Evolutionary conservation across 2,888 invertebrate species (phyloP), one percentile per base, ranked within the genome.

Genomic region (Latheticus oryzae): DNA sequence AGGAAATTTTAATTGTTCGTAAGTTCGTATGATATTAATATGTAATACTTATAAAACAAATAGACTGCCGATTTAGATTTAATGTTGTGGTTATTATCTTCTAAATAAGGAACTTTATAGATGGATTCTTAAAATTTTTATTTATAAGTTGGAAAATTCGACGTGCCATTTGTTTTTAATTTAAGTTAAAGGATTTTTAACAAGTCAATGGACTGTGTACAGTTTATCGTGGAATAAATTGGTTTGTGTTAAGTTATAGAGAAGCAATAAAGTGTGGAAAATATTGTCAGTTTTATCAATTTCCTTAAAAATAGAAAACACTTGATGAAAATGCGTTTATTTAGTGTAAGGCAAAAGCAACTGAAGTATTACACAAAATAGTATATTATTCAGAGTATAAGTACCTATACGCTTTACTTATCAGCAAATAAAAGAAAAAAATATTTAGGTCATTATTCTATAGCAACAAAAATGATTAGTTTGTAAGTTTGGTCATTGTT

Each of bases 31-130:
- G 21, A 47, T 48, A 26, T 43, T 30, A 16, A 16, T 35, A 9
- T 35, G 9, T 42, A 47, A 48, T 24, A 37, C 48, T 48, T 48
- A 26, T 48, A 47, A 42, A 23, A 54, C 13, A 19, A 15, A 53
- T 38, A 55, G 54, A 55, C 54, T 55, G 54, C 54, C 47, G 54
- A 54, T 37, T 54, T 43, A 54, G 54, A 55, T 47, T 54, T 38
- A 32, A 55, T 38, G 47, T 55, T 55, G 35, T 47, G 23, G 35
- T 35, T 35, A 35, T 28, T 28, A 28, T 54, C 23, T 54, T 45
- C 35, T 24, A n/a, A n/a, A n/a, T n/a, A n/a, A n/a, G n/a, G n/a
- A n/a, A n/a, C n/a, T 35, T 32, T 54, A 54, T 42, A 28, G 26
- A 30, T 28, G 21, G 19, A 30, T 17, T 33, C 45, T 33, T 55